Evolutionary conservation across 2,113 vertebrate genomes (phyloP).

Genomic region (Mungos mungo): DNA sequence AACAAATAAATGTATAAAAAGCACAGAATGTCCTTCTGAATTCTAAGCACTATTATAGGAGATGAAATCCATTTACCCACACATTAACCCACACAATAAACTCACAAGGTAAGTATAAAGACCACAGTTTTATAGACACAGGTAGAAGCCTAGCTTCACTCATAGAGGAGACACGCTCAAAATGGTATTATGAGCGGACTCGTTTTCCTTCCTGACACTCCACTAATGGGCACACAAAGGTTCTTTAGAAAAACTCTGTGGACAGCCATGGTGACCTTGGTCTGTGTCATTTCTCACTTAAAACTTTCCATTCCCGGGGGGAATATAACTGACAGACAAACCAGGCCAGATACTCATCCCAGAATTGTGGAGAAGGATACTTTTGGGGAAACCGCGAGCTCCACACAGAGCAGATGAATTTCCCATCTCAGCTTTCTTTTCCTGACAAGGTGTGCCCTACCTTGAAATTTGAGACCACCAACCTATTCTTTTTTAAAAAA

Average conservation of each 20-base stretch:
- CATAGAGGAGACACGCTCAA: not conserved
- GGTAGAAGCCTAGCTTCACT: not conserved
- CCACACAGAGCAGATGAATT: not conserved
- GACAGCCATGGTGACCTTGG: not conserved
- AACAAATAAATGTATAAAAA: not conserved
- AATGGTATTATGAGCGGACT: constrained; percentile 2
- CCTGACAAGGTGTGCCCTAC: not conserved
- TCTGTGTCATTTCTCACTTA: constrained; percentile 51
- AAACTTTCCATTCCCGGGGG: not conserved
- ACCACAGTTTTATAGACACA: not conserved
- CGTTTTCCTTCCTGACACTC: constrained; percentile 40
- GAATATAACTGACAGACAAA: constrained; percentile 19
- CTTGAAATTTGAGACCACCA: not conserved
- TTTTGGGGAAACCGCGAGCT: not conserved
- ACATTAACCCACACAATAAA: not conserved
- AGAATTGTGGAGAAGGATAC: not conserved
- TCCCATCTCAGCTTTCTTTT: constrained; percentile 1
- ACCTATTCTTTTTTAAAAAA: not conserved
- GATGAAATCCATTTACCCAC: not conserved
- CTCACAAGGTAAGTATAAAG: not conserved
- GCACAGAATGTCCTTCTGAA: not conserved
- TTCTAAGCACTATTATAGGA: not conserved
- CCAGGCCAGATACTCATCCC: not conserved
- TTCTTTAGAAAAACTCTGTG: constrained; percentile 45
- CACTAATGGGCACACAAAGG: not conserved